Conservation (phyloP, 2,888 invertebrate genomes). For the Colletes collaris region DNA sequence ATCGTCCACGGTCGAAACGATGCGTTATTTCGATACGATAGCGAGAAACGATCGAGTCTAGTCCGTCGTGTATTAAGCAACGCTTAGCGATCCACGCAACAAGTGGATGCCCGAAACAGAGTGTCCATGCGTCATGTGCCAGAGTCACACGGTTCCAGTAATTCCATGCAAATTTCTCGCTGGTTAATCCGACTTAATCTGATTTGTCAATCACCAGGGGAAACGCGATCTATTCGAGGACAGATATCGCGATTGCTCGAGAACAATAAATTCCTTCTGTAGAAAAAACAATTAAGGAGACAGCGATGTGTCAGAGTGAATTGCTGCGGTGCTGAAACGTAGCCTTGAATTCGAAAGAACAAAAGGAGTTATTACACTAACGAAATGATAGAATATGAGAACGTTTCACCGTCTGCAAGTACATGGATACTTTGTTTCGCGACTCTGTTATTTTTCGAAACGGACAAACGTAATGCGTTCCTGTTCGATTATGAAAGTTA, state of each 20-base stretch:
- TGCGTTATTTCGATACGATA: too few species aligned
- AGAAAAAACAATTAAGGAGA: constrained; percentile 45
- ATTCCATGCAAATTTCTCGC: constrained; percentile 19
- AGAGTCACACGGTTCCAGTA: background rate
- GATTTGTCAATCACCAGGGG: constrained; percentile 37
- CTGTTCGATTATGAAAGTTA: background rate
- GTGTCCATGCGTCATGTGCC: background rate
- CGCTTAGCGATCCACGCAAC: too few species aligned
- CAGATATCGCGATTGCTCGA: constrained; percentile 8
- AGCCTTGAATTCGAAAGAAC: constrained; percentile 59
- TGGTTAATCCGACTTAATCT: constrained; percentile 16
- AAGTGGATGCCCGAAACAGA: background rate
- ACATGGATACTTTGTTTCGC: constrained; percentile 12
- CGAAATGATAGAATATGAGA: constrained; percentile 43
- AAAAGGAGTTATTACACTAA: constrained; percentile 51
- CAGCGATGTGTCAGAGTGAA: constrained; percentile 31
- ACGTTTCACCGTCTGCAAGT: background rate
- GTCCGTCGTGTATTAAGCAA: too few species aligned
- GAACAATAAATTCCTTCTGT: constrained; percentile 45
- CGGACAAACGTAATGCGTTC: background rate
- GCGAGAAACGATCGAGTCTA: too few species aligned
- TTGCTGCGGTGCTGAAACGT: constrained; percentile 35
- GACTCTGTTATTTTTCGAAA: background rate
- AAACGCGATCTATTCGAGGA: constrained; percentile 19
- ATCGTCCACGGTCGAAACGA: too few species aligned